These are phyloP conservation scores for Halichondria panicea DNA, from an alignment of 37 sponge, comb jelly and placozoan genomes.

Conservation along the genomic window DNA sequence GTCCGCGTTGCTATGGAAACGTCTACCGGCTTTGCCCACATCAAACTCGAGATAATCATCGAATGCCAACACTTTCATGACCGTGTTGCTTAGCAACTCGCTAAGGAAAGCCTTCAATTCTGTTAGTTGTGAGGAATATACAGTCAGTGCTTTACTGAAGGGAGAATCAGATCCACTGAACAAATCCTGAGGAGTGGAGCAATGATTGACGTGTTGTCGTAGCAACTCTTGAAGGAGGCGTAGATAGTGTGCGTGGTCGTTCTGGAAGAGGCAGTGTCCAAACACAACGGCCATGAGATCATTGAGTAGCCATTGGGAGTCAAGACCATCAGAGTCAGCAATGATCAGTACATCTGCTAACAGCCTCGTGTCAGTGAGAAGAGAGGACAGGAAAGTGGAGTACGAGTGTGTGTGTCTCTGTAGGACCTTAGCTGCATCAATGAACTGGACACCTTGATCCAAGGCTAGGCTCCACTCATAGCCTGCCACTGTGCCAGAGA, in stretches of 20 bases:
- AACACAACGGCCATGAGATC: conserved; percentile 61
- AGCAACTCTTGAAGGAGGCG: conserved; percentile 24
- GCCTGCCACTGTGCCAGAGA: conserved; percentile 7
- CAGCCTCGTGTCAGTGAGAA: conserved; percentile 15
- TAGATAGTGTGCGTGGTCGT: conserved; percentile 54
- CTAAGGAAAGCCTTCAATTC: conserved; percentile 38
- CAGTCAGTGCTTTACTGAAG: conserved; percentile 26
- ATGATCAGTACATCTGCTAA: conserved; percentile 26
- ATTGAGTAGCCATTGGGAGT: conserved; percentile 27
- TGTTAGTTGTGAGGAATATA: conserved; percentile 43
- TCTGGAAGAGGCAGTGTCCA: conserved; percentile 56
- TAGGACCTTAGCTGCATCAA: conserved; percentile 35
- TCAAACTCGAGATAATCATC: conserved; percentile 55
- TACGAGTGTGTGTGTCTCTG: conserved; percentile 9
- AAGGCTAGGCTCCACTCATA: conserved; percentile 40
- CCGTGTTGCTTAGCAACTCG: conserved; percentile 19
- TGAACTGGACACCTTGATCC: conserved; percentile 11
- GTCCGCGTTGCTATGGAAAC: conserved; percentile 12
- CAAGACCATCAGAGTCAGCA: conserved; percentile 57
- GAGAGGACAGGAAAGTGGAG: conserved; percentile 17
- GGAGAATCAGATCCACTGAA: conserved; percentile 49
- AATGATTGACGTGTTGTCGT: conserved; percentile 15
- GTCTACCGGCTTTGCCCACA: conserved; percentile 47
- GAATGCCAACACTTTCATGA: conserved; percentile 25
- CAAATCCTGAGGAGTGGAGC: conserved; percentile 31